These are phyloP conservation scores for Cisticola juncidis DNA, from an alignment of 2,113 vertebrate species.

Conservation along the genomic window DNA sequence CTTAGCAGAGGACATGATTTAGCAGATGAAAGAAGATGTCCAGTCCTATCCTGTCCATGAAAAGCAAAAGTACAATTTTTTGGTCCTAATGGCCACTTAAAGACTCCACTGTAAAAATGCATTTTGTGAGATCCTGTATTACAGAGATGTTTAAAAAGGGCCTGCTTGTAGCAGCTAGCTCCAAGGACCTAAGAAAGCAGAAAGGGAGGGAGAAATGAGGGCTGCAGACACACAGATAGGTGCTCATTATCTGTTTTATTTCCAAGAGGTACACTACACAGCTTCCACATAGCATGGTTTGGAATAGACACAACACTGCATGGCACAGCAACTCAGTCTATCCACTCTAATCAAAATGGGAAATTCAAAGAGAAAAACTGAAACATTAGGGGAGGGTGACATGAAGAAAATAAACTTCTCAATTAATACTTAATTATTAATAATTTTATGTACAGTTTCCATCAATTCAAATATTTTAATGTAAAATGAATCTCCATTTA, in stretches of 20 bases:
- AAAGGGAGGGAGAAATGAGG: not conserved
- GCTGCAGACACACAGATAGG: not conserved
- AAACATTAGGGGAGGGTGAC: fast-evolving
- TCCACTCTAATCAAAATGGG: not conserved
- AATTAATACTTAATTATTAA: not conserved
- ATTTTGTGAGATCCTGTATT: not conserved
- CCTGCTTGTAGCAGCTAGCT: not conserved
- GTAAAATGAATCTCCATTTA: not conserved
- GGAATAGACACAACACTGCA: not conserved
- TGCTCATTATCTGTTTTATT: not conserved
- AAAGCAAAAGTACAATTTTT: not conserved
- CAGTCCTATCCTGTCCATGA: not conserved
- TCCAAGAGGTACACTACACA: not conserved
- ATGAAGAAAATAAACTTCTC: not conserved
- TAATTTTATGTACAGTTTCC: not conserved
- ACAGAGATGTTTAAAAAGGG: not conserved
- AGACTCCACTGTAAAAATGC: not conserved
- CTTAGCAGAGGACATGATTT: not conserved
- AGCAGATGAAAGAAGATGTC: not conserved
- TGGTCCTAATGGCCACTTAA: not conserved
- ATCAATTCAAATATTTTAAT: not conserved
- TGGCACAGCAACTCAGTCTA: not conserved
- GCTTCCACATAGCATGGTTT: not conserved
- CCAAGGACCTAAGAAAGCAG: not conserved
- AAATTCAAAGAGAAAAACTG: not conserved